Conservation (phyloP, 2,113 vertebrate species). For the Antigone vipio region DNA sequence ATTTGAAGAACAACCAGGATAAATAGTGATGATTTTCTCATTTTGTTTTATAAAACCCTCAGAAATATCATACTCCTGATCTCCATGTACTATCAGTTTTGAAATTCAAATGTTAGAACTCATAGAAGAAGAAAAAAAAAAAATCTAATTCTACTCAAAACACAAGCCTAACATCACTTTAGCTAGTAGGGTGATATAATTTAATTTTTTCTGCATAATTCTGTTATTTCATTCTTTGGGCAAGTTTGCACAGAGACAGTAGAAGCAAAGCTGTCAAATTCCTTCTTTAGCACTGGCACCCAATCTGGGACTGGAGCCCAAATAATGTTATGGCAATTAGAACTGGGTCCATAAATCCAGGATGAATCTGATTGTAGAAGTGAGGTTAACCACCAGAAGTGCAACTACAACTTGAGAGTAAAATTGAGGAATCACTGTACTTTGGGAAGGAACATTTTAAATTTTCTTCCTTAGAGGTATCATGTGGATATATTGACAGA, state of each 20-base stretch:
- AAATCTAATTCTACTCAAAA: not conserved
- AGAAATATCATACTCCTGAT: not conserved
- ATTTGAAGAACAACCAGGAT: not conserved
- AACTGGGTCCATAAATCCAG: not conserved
- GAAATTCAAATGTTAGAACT: not conserved
- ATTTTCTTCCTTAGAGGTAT: not conserved
- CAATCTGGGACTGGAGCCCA: not conserved
- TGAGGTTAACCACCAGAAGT: not conserved
- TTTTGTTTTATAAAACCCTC: constrained; percentile 34
- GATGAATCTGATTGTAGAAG: not conserved
- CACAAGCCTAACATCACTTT: not conserved
- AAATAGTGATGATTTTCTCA: not conserved
- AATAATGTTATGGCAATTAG: not conserved
- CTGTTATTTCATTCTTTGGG: not conserved
- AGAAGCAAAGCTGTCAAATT: not conserved
- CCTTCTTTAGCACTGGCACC: not conserved
- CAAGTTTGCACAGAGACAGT: not conserved
- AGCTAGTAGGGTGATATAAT: not conserved
- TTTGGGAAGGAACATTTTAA: not conserved
- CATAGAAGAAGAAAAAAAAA: not conserved
- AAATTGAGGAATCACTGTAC: not conserved
- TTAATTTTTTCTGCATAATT: not conserved
- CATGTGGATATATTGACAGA: not conserved
- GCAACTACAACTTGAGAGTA: not conserved
- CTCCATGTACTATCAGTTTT: not conserved